These are phyloP conservation scores for Argyrosomus japonicus DNA, from an alignment of 2,113 vertebrate species.

Conservation along the genomic window DNA sequence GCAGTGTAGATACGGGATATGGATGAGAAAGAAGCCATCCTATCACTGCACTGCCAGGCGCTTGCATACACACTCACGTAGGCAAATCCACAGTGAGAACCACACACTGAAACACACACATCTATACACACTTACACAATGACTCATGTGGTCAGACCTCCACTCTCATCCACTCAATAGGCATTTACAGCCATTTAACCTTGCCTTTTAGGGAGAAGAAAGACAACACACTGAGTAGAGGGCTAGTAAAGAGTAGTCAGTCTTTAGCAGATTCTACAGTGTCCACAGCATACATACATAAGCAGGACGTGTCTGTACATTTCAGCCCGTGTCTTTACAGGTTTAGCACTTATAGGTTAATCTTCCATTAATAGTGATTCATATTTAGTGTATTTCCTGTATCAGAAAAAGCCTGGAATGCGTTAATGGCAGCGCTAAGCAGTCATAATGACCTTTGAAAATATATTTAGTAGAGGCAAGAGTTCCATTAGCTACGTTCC, in stretches of 20 bases:
- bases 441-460: conserved; percentile 32
- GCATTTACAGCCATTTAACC: conserved; percentile 66
- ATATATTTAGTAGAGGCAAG: conserved; percentile 43
- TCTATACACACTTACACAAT: conserved; percentile 8
- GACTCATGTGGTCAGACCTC: conserved; percentile 42
- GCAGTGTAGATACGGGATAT: conserved; percentile 8
- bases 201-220: conserved; percentile 36
- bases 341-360: conserved; percentile 14
- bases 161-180: conserved; percentile 52
- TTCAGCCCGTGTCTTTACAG: background rate
- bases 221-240: conserved; percentile 21
- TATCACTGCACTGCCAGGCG: conserved; percentile 17
- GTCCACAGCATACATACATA: conserved; percentile 6
- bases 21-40: conserved; percentile 5
- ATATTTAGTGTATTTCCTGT: conserved; percentile 27
- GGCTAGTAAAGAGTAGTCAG: background rate
- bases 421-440: conserved; percentile 20
- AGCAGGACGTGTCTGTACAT: background rate
- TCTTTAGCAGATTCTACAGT: conserved; percentile 1
- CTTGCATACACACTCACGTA: background rate
- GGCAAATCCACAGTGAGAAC: conserved; percentile 18
- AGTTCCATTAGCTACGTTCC: conserved; percentile 46
- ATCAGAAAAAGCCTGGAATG: conserved; percentile 41
- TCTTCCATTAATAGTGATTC: conserved; percentile 16
- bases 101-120: background rate